These are phyloP conservation scores for Stegana nigrithorax DNA, from an alignment of 2,888 invertebrate genomes.

Conservation along the genomic window DNA sequence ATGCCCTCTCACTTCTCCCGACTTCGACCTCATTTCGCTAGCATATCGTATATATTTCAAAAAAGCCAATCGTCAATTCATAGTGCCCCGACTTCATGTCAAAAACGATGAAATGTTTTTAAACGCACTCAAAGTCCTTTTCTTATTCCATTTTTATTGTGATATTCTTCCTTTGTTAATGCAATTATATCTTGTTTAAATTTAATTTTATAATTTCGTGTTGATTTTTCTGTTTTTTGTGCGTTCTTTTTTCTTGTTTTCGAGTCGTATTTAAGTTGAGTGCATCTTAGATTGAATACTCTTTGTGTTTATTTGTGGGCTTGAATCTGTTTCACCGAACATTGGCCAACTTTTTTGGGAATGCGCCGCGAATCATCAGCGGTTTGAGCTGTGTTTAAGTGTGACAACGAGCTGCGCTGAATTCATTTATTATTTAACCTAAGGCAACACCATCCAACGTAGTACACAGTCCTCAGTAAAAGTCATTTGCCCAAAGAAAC, in stretches of 20 bases:
- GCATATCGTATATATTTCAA: no score
- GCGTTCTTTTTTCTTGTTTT: constrained; percentile 1
- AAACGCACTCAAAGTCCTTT: not conserved
- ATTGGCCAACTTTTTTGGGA: not conserved
- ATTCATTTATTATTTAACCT: constrained; percentile 16
- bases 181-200: not conserved
- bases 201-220: constrained; percentile 4
- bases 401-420: not conserved
- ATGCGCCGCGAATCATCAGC: not conserved
- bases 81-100: not conserved
- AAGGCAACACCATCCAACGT: no score
- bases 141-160: not conserved
- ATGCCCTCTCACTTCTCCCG: not conserved
- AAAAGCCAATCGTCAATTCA: no score
- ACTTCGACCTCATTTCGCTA: not conserved
- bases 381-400: not conserved
- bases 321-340: not conserved
- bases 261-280: not conserved
- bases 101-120: not conserved
- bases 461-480: no score
- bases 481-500: no score
- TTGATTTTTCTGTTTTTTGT: constrained; percentile 6
- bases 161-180: not conserved
- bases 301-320: constrained; percentile 17
- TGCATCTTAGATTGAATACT: not conserved